Evolutionary conservation across 2,113 vertebrate species (phyloP).

Genomic region (Seriola rivoliana): DNA sequence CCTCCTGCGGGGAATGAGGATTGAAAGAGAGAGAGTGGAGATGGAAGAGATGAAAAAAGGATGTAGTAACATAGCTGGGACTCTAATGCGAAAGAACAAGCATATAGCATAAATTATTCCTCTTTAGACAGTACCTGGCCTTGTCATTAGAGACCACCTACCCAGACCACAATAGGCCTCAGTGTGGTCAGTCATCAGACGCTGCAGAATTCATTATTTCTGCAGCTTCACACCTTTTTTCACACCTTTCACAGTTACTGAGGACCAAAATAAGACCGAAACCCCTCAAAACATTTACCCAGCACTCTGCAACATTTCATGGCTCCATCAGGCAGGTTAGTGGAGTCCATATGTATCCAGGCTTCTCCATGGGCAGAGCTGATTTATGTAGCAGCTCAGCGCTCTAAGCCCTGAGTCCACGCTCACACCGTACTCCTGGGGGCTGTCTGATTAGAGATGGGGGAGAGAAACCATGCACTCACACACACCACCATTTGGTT

Average conservation of each 20-base stretch:
- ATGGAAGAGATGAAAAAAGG: conserved; percentile 49
- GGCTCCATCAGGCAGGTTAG: conserved; percentile 51
- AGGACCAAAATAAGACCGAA: not conserved
- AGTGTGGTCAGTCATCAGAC: conserved; percentile 26
- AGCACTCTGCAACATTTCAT: not conserved
- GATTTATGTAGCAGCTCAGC: conserved; percentile 84
- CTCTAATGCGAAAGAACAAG: conserved; percentile 41
- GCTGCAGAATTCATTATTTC: conserved; percentile 36
- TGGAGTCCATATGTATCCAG: conserved; percentile 67
- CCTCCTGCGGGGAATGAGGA: conserved; percentile 75
- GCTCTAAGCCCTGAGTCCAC: conserved; percentile 71
- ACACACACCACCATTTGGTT: conserved; percentile 82
- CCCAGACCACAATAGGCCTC: conserved; percentile 36
- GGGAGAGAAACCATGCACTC: conserved; percentile 80
- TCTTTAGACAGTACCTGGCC: conserved; percentile 55
- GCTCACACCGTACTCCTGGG: conserved; percentile 81
- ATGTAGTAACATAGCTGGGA: conserved; percentile 27
- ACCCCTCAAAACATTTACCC: conserved; percentile 14
- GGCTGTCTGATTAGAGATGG: conserved; percentile 86
- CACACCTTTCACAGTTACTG: conserved; percentile 30
- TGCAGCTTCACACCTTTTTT: conserved; percentile 53
- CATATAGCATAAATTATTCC: conserved; percentile 38
- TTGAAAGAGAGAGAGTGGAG: conserved; percentile 56
- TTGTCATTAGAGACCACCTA: conserved; percentile 76
- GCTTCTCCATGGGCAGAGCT: conserved; percentile 75